These are phyloP conservation scores for Aplochiton taeniatus DNA, from an alignment of 2,797 vertebrate species.

Conservation along the genomic window DNA sequence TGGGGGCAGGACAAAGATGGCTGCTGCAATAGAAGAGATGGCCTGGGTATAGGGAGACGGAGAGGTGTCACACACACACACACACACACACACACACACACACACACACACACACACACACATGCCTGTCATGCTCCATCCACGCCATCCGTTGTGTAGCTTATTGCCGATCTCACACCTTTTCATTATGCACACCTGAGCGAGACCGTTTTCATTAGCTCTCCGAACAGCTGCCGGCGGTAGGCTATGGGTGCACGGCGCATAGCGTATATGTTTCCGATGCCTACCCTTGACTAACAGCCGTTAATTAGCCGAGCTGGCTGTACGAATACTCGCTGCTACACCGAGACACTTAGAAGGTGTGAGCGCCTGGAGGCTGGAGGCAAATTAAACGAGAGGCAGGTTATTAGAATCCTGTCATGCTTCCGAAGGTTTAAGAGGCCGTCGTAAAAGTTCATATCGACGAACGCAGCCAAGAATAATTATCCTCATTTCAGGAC, in stretches of 20 bases:
- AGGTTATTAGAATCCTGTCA: constrained; percentile 79
- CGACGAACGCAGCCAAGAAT: constrained; percentile 49
- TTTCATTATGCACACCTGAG: constrained; percentile 15
- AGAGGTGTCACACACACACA: constrained; percentile 20
- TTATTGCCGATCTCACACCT: constrained; percentile 33
- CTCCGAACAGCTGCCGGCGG: constrained; percentile 38
- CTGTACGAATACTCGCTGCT: constrained; percentile 65
- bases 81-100: constrained; percentile 8
- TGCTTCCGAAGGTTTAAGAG: constrained; percentile 71
- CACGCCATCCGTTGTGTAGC: constrained; percentile 21
- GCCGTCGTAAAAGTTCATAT: constrained; percentile 63
- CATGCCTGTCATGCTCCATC: constrained; percentile 15
- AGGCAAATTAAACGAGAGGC: constrained; percentile 75
- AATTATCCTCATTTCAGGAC: constrained; percentile 55
- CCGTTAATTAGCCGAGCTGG: constrained; percentile 73
- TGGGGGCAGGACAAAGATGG: constrained; percentile 62
- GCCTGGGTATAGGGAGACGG: constrained; percentile 32
- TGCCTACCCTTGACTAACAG: constrained; percentile 62
- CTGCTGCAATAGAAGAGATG: constrained; percentile 41
- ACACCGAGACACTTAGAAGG: constrained; percentile 66
- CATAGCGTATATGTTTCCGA: constrained; percentile 32
- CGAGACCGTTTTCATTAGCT: constrained; percentile 47
- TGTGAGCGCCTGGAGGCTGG: constrained; percentile 53
- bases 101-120: not conserved
- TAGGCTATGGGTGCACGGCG: not conserved